Percentiles rank a stretch among this genome's conserved stretches.
These are phyloP conservation scores for Notolepis coatsorum DNA, from an alignment of 2,797 vertebrate species.

Conservation along the genomic window DNA sequence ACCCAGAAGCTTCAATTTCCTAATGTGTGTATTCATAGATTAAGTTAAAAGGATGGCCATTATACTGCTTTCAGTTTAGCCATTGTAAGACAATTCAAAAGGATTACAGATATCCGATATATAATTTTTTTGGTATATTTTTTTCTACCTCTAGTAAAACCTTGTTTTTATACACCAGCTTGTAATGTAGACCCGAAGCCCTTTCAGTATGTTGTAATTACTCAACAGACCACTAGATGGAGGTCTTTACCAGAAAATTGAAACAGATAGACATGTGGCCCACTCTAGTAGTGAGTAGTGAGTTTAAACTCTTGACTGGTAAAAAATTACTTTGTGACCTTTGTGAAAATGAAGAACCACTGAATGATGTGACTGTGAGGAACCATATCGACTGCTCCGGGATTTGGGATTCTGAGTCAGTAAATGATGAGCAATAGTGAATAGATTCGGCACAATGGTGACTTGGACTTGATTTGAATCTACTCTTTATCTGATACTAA, in stretches of 20 bases:
- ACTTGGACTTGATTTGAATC: neutral
- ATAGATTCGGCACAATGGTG: neutral
- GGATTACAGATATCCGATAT: too few species aligned
- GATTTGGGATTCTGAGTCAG: neutral
- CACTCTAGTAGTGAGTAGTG: neutral
- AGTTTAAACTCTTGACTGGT: neutral
- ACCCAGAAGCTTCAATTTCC: too few species aligned
- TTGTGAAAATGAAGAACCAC: neutral
- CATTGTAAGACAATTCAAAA: too few species aligned
- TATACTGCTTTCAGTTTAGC: too few species aligned
- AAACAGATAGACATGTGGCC: constrained; percentile 7
- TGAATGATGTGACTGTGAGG: neutral
- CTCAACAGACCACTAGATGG: constrained; percentile 40
- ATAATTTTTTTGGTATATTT: too few species aligned
- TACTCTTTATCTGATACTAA: too few species aligned
- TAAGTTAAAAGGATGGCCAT: too few species aligned
- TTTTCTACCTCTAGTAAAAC: too few species aligned
- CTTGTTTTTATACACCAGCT: too few species aligned
- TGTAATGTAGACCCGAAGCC: too few species aligned
- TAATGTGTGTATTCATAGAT: too few species aligned
- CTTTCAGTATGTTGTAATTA: too few species aligned
- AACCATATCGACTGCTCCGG: neutral
- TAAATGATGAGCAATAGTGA: neutral
- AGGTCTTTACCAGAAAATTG: constrained; percentile 32
- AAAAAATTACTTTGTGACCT: constrained; percentile 6